Conservation (phyloP, 1,140 invertebrate species). For the honey bee (Apis mellifera) region Amel_HAv3.1 CM009939.2:4340001-4340500, state of each 20-base stretch:
- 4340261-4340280: neutral
- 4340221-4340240: no score
- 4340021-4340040: no score
- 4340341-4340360: slow-evolving; percentile 18
- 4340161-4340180: no score
- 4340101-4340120: no score
- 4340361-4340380: slow-evolving; percentile 1
- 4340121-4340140: no score
- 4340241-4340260: neutral
- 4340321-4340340: neutral
- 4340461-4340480: neutral
- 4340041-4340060: no score
- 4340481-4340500: neutral
- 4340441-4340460: neutral
- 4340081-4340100: no score
- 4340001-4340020: no score
- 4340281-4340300: neutral
- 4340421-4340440: neutral
- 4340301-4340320: neutral
- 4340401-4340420: neutral
- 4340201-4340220: no score
- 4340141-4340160: no score
- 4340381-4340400: slow-evolving; percentile 6
- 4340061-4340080: no score
- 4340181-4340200: no score